phyloP scores from a whole-genome alignment of 1,140 invertebrate species.

The Pogonognathellus flavescens region DNA sequence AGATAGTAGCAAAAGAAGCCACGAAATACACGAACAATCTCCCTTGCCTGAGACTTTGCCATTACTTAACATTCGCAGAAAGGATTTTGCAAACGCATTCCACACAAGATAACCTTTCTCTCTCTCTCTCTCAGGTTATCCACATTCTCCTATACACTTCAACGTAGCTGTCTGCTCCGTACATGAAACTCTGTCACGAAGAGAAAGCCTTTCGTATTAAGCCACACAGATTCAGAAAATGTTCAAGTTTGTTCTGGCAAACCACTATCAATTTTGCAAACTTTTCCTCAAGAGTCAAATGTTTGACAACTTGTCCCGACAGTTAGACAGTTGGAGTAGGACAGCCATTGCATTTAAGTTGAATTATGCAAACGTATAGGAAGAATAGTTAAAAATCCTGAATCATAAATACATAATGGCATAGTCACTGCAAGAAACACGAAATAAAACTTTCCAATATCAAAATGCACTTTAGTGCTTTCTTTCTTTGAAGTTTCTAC shows the following conservation, averaged over 20 bases:
- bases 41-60: no score
- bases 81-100: slow-evolving; percentile 18
- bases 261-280: slow-evolving; percentile 1
- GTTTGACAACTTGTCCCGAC: slow-evolving; percentile 22
- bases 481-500: no score
- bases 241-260: not conserved
- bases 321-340: slow-evolving; percentile 22
- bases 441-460: no score
- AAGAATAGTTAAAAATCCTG: not conserved
- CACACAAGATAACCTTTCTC: not conserved
- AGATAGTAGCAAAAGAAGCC: no score
- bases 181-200: not conserved
- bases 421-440: no score
- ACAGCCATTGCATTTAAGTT: not conserved
- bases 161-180: no score
- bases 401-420: no score
- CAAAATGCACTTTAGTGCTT: no score
- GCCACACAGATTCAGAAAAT: not conserved
- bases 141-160: not conserved
- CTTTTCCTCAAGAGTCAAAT: slow-evolving; percentile 12
- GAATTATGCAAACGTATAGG: slow-evolving; percentile 27
- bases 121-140: not conserved
- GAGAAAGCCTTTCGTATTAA: not conserved
- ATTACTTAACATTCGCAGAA: not conserved
- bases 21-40: no score